A percentile compares a stretch with the other conserved stretches of the same genome.
These are phyloP conservation scores for Tuta absoluta DNA, from an alignment of 2,888 invertebrate genomes.

Conservation along the genomic window DNA sequence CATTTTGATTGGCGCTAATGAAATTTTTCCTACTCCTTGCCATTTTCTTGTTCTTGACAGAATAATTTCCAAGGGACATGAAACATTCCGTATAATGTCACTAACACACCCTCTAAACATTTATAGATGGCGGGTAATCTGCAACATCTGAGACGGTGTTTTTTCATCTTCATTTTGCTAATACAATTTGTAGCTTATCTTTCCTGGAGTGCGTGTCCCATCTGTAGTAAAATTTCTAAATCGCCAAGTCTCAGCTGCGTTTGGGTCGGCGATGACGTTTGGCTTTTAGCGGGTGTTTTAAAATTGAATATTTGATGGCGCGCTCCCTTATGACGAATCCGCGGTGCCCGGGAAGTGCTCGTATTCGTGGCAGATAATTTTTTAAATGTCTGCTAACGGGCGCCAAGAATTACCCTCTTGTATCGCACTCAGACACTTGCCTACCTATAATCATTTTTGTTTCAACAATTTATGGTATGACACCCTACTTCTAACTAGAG, in stretches of 20 bases:
- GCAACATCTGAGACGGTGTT: conserved; percentile 67
- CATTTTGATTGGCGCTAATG: conserved; percentile 82
- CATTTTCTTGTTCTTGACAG: conserved; percentile 79
- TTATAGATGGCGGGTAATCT: conserved; percentile 67
- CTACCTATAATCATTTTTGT: conserved; percentile 56
- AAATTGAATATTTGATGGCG: conserved; percentile 81
- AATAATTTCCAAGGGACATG: conserved; percentile 70
- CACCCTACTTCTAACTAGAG: too few relatives aligned
- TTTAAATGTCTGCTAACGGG: conserved; percentile 71
- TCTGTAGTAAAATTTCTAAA: conserved; percentile 79
- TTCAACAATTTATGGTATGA: conserved; percentile 40
- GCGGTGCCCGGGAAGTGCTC: conserved; percentile 62
- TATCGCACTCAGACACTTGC: conserved; percentile 51
- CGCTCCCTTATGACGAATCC: conserved; percentile 78
- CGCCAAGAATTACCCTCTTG: conserved; percentile 60
- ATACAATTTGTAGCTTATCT: conserved; percentile 77
- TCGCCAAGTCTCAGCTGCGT: conserved; percentile 78
- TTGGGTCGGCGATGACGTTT: conserved; percentile 77
- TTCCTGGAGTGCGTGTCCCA: conserved; percentile 70
- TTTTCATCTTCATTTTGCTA: conserved; percentile 75
- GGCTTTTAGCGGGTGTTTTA: conserved; percentile 81
- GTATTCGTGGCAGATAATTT: conserved; percentile 69
- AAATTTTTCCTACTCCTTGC: conserved; percentile 78
- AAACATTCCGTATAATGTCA: conserved; percentile 66
- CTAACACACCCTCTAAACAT: conserved; percentile 70